phyloP scores from a whole-genome alignment of 2,888 invertebrate genomes.

The Phoenoteleia sp. region DNA sequence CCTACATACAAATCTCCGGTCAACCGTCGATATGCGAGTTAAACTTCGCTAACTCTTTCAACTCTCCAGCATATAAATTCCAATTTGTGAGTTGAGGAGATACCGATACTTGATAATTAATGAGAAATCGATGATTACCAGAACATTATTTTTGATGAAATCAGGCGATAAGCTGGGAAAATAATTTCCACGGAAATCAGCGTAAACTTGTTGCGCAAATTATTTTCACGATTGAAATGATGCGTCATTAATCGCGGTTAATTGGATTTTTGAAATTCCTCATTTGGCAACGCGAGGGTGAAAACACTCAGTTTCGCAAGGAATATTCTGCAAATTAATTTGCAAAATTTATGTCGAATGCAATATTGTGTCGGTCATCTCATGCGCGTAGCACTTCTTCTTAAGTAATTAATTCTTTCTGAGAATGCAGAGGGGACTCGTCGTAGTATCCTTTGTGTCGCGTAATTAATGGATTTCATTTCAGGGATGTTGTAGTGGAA shows the following conservation, averaged over 20 bases:
- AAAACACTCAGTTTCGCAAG: conserved; percentile 7
- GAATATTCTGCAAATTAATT: conserved; percentile 58
- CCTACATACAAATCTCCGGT: too few relatives aligned
- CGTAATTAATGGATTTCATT: conserved; percentile 30
- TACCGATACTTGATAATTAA: not conserved
- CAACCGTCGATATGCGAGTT: too few relatives aligned
- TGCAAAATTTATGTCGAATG: conserved; percentile 46
- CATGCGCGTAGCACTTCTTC: conserved; percentile 9
- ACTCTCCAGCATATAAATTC: too few relatives aligned
- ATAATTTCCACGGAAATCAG: not conserved
- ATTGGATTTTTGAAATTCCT: not conserved
- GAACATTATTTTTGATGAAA: not conserved
- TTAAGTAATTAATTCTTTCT: conserved; percentile 52
- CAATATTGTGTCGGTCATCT: conserved; percentile 34
- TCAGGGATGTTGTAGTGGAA: too few relatives aligned
- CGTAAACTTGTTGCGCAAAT: not conserved
- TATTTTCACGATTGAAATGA: not conserved
- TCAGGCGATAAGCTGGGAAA: not conserved
- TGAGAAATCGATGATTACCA: not conserved
- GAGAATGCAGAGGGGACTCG: conserved; percentile 12
- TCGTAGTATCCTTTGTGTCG: not conserved
- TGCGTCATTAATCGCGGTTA: not conserved
- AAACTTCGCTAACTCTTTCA: too few relatives aligned
- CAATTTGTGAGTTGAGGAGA: too few relatives aligned
- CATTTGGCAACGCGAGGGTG: not conserved